A percentile compares a stretch with the other conserved stretches of the same genome.
Conservation (phyloP, 53 echinoderm and acorn worm species). For the Luidia sarsii region DNA sequence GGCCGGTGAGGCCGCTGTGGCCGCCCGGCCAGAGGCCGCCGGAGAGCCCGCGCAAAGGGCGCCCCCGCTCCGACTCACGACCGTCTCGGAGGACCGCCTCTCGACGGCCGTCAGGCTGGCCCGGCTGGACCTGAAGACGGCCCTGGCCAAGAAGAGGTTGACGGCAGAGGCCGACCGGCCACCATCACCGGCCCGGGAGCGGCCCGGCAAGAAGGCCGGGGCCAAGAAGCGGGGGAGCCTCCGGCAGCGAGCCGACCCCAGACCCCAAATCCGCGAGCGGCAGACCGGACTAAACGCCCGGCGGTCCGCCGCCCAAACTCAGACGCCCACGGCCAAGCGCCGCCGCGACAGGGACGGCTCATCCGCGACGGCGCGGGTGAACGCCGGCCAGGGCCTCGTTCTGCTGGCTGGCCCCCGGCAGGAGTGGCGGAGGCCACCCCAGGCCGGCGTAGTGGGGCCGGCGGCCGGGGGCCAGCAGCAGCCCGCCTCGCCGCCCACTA, state of each 20-base stretch:
- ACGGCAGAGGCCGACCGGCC: slow-evolving; percentile 28
- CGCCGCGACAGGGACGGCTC: not conserved
- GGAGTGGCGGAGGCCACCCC: too few relatives aligned
- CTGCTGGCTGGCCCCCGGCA: too few relatives aligned
- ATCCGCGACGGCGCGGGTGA: not conserved
- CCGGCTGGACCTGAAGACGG: slow-evolving; percentile 84
- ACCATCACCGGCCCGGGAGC: not conserved
- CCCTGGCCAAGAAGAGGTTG: slow-evolving; percentile 11
- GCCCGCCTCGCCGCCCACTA: not conserved
- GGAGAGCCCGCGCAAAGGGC: not conserved
- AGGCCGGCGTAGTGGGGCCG: too few relatives aligned
- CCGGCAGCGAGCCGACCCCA: not conserved
- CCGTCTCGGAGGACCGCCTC: slow-evolving; percentile 80
- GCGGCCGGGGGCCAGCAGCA: too few relatives aligned
- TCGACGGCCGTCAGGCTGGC: slow-evolving; percentile 81
- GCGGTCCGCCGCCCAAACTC: slow-evolving; percentile 20
- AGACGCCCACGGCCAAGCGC: slow-evolving; percentile 18
- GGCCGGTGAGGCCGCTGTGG: slow-evolving; percentile 2
- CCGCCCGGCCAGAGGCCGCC: not conserved
- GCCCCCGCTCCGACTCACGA: slow-evolving; percentile 67
- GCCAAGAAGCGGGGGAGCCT: too few relatives aligned
- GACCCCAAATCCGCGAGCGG: slow-evolving; percentile 19
- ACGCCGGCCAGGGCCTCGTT: slow-evolving; percentile 5
- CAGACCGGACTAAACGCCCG: slow-evolving; percentile 7
- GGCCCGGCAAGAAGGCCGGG: slow-evolving; percentile 1